Base-by-base conservation (phyloP, 2,797 vertebrate species). In the Lagodon rhomboides region DNA sequence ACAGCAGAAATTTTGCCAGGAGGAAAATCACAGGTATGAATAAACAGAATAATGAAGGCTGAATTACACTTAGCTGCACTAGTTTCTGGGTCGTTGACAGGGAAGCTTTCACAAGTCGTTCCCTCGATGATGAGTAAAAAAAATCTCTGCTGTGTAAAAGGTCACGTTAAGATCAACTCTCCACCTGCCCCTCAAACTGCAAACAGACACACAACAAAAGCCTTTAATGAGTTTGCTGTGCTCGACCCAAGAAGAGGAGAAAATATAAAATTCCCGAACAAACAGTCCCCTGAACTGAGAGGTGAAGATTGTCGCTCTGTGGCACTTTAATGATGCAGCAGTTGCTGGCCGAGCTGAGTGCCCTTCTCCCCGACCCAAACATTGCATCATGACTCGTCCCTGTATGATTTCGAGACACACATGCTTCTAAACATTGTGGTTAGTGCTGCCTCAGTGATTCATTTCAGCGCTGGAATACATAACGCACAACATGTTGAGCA, bases 391-490 rank as follows among this genome's bases (percentile, higher is more conserved):
- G 54, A 79, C 70, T 77, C 68, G 55, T 49, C 55, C 71, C 66
- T 67, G 41, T 67, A 49, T 73, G 76, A 70, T 68, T 64, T 64
- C 0, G 5, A 81, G 38, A 63, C 68, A 55, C 80, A 70, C 75
- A 64, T 49, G 74, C 58, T 64, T 64, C 17, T 73, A 67, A 79
- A 88, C 66, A 67, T 83, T 82, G 54, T 64, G 75, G 50, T 87
- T 80, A 82, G 65, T 87, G 77, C 85, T 67, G 80, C 85, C 30
- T 89, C 69, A 69, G 71, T 82, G 75, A 85, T 74, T 89, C n/a
- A 83, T 83, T 67, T 70, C 54, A 44, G 68, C 41, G 10, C 55
- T 60, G 69, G 68, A 79, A 82, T 75, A 51, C 60, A 56, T 85
- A 87, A 77, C 44, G 68, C 44, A 51, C 66, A 60, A 62, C 74